These are phyloP conservation scores for Callospermophilus lateralis DNA, from an alignment of 2,113 vertebrate species.

Conservation along the genomic window DNA sequence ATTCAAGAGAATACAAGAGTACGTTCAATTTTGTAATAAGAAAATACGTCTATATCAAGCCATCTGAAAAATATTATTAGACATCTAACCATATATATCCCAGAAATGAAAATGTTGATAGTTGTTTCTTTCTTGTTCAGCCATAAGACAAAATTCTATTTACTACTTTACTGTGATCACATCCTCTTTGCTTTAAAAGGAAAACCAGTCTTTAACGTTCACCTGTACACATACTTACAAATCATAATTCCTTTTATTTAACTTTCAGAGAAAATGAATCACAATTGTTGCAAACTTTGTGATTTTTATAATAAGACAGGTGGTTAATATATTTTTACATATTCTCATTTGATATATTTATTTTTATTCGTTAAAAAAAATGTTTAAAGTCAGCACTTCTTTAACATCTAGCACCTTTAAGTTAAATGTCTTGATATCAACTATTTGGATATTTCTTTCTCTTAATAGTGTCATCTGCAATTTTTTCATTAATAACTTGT, in stretches of 20 bases:
- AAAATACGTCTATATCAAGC: background rate
- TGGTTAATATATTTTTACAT: constrained; percentile 29
- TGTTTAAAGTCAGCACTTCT: constrained; percentile 14
- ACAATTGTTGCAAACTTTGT: background rate
- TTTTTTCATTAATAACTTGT: background rate
- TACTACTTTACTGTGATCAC: constrained; percentile 5
- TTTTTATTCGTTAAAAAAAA: background rate
- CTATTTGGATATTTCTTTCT: constrained; percentile 14
- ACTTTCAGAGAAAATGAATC: constrained; percentile 33
- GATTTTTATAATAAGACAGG: constrained; percentile 12
- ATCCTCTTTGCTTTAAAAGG: constrained; percentile 49
- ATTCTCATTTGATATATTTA: constrained; percentile 53
- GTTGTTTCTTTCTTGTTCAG: background rate
- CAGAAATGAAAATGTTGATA: background rate
- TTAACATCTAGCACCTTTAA: constrained; percentile 22
- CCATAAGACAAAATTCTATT: background rate
- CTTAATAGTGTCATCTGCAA: background rate
- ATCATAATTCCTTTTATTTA: constrained; percentile 32
- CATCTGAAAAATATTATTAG: constrained; percentile 55
- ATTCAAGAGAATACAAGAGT: background rate
- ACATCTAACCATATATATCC: constrained; percentile 34
- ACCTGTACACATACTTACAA: background rate
- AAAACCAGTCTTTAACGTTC: constrained; percentile 34
- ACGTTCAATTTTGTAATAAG: constrained; percentile 50
- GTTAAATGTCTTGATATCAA: background rate